These are phyloP conservation scores for Triplophysa siluroides DNA, from an alignment of 2,113 vertebrate genomes.

Conservation along the genomic window DNA sequence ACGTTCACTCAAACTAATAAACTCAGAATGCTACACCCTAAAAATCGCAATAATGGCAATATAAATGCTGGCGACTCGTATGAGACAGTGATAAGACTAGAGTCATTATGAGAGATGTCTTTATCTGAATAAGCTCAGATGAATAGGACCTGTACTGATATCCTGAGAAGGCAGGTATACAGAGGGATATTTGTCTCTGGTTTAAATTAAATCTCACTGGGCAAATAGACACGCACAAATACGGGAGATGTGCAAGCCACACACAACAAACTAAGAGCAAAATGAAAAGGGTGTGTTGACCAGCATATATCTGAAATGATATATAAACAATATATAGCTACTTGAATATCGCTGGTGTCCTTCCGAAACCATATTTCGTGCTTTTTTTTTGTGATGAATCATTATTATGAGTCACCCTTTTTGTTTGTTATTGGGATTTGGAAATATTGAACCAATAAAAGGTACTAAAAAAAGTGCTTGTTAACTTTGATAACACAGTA, in stretches of 20 bases:
- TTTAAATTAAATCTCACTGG: constrained; percentile 30
- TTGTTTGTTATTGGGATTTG: no score
- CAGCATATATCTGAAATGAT: constrained; percentile 19
- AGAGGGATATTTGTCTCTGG: constrained; percentile 51
- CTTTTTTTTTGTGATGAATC: no score
- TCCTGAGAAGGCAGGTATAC: constrained; percentile 27
- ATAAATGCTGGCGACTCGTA: background rate
- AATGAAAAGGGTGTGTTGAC: constrained; percentile 5
- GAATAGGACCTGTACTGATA: constrained; percentile 12
- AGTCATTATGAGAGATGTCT: constrained; percentile 30
- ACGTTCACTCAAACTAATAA: background rate
- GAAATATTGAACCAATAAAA: no score
- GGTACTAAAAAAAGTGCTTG: no score
- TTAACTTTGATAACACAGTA: no score
- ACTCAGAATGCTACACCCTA: background rate
- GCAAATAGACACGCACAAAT: constrained; percentile 10
- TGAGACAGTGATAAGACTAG: background rate
- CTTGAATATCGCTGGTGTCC: no score
- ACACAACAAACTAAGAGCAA: background rate
- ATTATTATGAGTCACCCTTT: no score
- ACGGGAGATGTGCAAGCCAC: background rate
- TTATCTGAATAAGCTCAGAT: constrained; percentile 20
- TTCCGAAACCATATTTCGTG: no score
- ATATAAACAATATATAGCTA: constrained; percentile 26
- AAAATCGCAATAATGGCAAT: background rate